Evolutionary conservation across 2,888 invertebrate species (phyloP).

Genomic region (Dorcus parallelipipedus): DNA sequence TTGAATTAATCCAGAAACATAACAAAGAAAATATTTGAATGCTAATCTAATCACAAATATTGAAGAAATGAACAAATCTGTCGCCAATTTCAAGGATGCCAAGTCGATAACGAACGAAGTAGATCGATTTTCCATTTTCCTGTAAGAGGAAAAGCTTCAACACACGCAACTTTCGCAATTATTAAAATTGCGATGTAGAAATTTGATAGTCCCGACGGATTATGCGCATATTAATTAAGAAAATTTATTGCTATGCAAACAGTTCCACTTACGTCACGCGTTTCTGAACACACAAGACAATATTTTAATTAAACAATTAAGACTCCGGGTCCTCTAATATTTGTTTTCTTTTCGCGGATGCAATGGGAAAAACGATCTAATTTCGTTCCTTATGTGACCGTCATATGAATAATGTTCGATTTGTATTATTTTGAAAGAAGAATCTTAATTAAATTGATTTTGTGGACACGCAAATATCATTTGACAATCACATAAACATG

Average conservation of each 20-base stretch:
- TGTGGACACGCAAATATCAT: too few relatives aligned
- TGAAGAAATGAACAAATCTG: too few relatives aligned
- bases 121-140: slow-evolving; percentile 7
- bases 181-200: neutral
- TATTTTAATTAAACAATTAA: neutral
- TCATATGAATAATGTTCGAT: too few relatives aligned
- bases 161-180: too few relatives aligned
- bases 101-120: slow-evolving; percentile 4
- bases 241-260: neutral
- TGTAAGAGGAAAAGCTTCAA: slow-evolving; percentile 2
- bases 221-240: neutral
- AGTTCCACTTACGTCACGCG: neutral
- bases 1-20: too few relatives aligned
- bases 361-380: neutral
- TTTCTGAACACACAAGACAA: neutral
- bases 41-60: too few relatives aligned
- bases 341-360: neutral
- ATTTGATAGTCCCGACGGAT: neutral
- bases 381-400: neutral
- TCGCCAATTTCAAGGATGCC: neutral
- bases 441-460: too few relatives aligned
- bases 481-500: too few relatives aligned
- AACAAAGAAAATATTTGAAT: too few relatives aligned
- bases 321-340: neutral
- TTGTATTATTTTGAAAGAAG: too few relatives aligned